Percentiles rank a stretch among this genome's conserved stretches.
phyloP scores from a whole-genome alignment of 2,113 vertebrate genomes.

The Bujurquina vittata region DNA sequence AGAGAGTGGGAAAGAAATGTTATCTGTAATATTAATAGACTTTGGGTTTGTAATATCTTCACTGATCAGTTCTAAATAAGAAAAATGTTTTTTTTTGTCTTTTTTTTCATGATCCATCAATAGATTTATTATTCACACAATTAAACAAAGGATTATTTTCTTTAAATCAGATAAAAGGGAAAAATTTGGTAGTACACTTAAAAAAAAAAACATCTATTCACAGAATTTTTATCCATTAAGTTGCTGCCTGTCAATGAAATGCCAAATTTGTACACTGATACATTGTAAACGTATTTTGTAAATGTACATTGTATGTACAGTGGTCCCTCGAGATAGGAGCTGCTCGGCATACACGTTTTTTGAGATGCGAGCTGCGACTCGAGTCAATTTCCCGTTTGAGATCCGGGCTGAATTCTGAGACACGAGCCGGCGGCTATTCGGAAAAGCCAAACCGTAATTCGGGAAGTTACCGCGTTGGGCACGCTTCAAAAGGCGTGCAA shows the following conservation, averaged over 20 bases:
- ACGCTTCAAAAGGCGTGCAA: too few species aligned
- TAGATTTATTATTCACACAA: neutral
- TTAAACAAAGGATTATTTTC: neutral
- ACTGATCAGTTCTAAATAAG: neutral
- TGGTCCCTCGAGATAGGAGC: too few species aligned
- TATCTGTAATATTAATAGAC: neutral
- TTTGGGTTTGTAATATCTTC: neutral
- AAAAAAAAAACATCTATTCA: neutral
- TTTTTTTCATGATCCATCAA: neutral
- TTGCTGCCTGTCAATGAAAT: neutral
- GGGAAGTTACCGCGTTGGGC: too few species aligned
- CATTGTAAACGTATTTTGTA: too few species aligned
- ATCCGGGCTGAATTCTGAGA: too few species aligned
- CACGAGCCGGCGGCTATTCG: too few species aligned
- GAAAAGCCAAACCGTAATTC: too few species aligned
- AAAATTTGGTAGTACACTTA: neutral
- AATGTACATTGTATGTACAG: too few species aligned
- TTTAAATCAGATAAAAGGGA: neutral
- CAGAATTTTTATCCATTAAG: neutral
- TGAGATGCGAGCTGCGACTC: too few species aligned
- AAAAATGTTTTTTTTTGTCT: neutral
- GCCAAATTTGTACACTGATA: fast-evolving
- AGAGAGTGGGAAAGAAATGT: neutral
- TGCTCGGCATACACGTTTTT: too few species aligned
- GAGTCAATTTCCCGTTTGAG: too few species aligned